A percentile compares a stretch with the other conserved stretches of the same genome.
Evolutionary conservation across 2,113 vertebrate genomes (phyloP).

Genomic region (Benitochromis conjunctus): DNA sequence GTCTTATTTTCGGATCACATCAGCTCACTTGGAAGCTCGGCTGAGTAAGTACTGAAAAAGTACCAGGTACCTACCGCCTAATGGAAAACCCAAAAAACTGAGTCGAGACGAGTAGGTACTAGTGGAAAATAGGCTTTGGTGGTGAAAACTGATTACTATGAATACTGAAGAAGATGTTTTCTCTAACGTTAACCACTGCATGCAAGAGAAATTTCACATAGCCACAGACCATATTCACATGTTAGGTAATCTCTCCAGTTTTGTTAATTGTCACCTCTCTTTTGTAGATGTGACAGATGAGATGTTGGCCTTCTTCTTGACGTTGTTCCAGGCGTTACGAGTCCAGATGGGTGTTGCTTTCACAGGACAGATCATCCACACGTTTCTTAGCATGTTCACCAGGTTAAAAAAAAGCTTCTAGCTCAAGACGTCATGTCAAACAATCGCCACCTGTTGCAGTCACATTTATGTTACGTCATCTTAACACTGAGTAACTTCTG

Average conservation of each 20-base stretch:
- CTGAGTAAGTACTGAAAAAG: neutral
- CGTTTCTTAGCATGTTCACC: slow-evolving; percentile 98
- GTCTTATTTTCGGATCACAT: neutral
- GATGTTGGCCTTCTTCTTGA: slow-evolving; percentile 98
- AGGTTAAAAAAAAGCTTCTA: slow-evolving; percentile 70
- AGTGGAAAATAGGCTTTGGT: neutral
- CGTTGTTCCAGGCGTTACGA: slow-evolving; percentile 91
- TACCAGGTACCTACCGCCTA: neutral
- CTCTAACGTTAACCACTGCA: neutral
- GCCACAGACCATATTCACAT: neutral
- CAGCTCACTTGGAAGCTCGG: neutral
- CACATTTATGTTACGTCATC: neutral
- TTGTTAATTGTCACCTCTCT: neutral
- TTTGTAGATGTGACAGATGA: slow-evolving; percentile 91
- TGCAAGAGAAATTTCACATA: neutral
- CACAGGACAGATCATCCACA: slow-evolving; percentile 97
- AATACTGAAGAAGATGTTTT: neutral
- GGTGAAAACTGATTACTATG: neutral
- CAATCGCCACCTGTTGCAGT: neutral
- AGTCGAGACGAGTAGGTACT: neutral
- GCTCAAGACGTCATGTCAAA: neutral
- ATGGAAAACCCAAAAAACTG: neutral
- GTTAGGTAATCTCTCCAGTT: neutral
- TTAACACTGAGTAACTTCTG: neutral
- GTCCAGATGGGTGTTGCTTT: slow-evolving; percentile 98